Evolutionary conservation across 2,797 vertebrate species (phyloP), one percentile per base, ranked within the genome.

Genomic region (Poeciliopsis paucimaculata): DNA sequence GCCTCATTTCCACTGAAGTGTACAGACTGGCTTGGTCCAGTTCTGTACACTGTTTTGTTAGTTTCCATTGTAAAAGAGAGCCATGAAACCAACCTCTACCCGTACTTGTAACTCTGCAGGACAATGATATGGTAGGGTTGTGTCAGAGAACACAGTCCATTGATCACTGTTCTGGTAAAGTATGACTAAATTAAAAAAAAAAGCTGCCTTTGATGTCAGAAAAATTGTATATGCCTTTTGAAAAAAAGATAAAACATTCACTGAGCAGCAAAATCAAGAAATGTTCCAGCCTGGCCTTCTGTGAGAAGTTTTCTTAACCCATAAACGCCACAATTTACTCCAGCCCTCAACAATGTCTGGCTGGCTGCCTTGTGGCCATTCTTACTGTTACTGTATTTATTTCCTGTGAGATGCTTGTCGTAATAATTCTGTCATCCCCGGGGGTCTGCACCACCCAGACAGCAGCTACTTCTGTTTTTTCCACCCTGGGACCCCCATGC

Each of bases 341-440:
- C 84, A 79, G 28, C 82, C 84, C 81, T 89, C 75, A 88, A 87
- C 85, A 83, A 82, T 83, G 88, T 90, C 89, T 91, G 87, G 81
- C 82, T 36, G 2, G 23, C 75, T 90, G 90, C 91, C 93, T 86
- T 80, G 71, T 15, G 90, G 93, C 90, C 3, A 82, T 88, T 74
- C 78, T 90, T 76, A 73, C 84, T 81, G 81, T 73, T 23, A 15
- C 82, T 90, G 86, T 88, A 86, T 94, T 92, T 92, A 95, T 93
- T 93, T 95, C 94, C 93, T 94, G 87, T 92, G 89, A 92, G 83
- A 93, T 89, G 82, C 86, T 85, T 77, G 20, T 91, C 85, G 82
- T 89, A 87, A 91, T 93, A 91, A 91, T 80, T 75, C 76, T 80
- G 80, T 86, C 85, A 82, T 86, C 88, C 94, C 91, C 90, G 91